Percentiles rank a stretch among this genome's conserved stretches.
phyloP scores from a whole-genome alignment of 2,113 vertebrate species.

The Rattus rattus region DNA sequence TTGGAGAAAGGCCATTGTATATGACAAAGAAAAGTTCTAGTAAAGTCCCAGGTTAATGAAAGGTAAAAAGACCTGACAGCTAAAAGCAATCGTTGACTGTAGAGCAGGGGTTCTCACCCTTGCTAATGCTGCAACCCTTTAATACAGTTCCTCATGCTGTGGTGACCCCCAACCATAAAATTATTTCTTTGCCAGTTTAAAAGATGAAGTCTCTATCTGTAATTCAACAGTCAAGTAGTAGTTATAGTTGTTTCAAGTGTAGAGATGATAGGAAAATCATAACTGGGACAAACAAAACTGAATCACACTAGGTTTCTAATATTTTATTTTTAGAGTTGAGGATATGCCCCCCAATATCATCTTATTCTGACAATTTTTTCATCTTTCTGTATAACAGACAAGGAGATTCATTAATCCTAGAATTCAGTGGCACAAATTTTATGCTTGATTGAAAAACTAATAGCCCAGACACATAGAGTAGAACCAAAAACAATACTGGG shows the following conservation, averaged over 20 bases:
- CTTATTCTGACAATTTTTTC: background rate
- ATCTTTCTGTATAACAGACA: background rate
- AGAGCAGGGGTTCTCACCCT: background rate
- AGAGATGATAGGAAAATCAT: background rate
- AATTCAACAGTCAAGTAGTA: background rate
- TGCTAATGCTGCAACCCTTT: background rate
- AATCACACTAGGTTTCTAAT: background rate
- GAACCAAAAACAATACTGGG: background rate
- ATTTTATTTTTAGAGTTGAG: conserved; percentile 8
- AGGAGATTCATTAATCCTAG: background rate
- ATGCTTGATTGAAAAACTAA: background rate
- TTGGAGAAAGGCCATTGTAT: background rate
- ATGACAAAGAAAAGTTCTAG: background rate
- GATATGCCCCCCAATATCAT: background rate
- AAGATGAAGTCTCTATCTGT: background rate
- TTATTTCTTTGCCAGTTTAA: background rate
- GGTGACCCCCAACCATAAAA: background rate
- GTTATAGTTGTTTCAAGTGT: background rate
- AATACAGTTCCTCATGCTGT: background rate
- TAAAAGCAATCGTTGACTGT: background rate
- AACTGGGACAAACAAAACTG: background rate
- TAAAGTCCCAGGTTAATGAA: background rate
- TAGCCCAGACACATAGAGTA: background rate
- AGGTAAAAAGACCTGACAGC: background rate
- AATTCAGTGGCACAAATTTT: background rate